Conservation (phyloP, 2,113 vertebrate species). For the Arizona elegans region DNA sequence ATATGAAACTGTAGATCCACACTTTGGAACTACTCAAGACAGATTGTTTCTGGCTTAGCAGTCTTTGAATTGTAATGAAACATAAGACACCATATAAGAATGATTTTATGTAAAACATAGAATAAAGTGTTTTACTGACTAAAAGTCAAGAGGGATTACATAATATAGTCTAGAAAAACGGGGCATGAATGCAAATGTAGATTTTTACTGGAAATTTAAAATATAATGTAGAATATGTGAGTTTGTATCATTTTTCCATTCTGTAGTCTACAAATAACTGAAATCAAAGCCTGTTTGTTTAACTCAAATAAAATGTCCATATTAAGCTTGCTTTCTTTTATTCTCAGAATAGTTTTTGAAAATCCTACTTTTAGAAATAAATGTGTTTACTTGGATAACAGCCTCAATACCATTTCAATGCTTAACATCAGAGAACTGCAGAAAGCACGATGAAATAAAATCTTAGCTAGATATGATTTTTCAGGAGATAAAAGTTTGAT, state of each 20-base stretch:
- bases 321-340: not conserved
- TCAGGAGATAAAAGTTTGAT: not conserved
- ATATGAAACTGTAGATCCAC: not conserved
- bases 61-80: not conserved
- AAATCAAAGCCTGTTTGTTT: not conserved
- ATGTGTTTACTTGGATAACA: not conserved
- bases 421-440: not conserved
- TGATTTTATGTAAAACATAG: not conserved
- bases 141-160: not conserved
- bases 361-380: not conserved
- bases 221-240: not conserved
- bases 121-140: not conserved
- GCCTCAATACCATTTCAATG: not conserved
- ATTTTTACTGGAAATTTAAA: not conserved
- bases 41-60: not conserved
- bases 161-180: not conserved
- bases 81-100: not conserved
- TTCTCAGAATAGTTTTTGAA: not conserved
- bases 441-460: not conserved
- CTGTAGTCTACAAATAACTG: not conserved
- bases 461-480: not conserved
- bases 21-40: not conserved
- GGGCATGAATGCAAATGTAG: not conserved
- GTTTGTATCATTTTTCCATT: not conserved
- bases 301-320: not conserved